These are phyloP conservation scores for Aspidiotus rigidus DNA, from an alignment of 2,888 invertebrate species.

Conservation along the genomic window DNA sequence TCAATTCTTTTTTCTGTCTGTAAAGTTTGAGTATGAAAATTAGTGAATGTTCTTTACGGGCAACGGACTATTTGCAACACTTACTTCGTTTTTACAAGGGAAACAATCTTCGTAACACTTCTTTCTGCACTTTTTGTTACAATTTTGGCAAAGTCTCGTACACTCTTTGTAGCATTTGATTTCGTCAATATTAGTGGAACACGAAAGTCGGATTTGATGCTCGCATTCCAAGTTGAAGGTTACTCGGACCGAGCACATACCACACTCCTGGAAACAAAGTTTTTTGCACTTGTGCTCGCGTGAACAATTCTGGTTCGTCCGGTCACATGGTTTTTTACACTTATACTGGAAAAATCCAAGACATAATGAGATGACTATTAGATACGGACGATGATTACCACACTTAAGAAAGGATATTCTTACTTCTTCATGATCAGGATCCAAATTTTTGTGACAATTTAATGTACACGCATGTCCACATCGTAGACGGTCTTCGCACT, in stretches of 20 bases:
- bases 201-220: constrained; percentile 45
- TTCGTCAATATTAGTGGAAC: constrained; percentile 39
- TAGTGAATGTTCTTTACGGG: no score
- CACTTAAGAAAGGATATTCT: constrained; percentile 16
- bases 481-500: constrained; percentile 49
- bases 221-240: constrained; percentile 47
- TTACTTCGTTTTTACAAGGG: no score
- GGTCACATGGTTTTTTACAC: constrained; percentile 47
- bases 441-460: constrained; percentile 51
- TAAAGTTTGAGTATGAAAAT: background rate
- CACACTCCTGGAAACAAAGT: no score
- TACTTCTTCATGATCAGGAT: constrained; percentile 53
- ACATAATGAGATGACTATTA: no score
- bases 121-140: no score
- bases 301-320: constrained; percentile 46
- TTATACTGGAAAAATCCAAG: constrained; percentile 40
- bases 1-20: constrained; percentile 36
- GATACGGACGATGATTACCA: no score
- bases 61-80: no score
- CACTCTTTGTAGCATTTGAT: constrained; percentile 47
- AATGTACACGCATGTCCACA: constrained; percentile 56
- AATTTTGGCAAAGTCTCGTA: no score
- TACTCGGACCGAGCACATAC: no score
- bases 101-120: no score
- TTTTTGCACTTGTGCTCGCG: constrained; percentile 45